These are phyloP conservation scores for Nicator chloris DNA, from an alignment of 2,113 vertebrate species.

Conservation along the genomic window DNA sequence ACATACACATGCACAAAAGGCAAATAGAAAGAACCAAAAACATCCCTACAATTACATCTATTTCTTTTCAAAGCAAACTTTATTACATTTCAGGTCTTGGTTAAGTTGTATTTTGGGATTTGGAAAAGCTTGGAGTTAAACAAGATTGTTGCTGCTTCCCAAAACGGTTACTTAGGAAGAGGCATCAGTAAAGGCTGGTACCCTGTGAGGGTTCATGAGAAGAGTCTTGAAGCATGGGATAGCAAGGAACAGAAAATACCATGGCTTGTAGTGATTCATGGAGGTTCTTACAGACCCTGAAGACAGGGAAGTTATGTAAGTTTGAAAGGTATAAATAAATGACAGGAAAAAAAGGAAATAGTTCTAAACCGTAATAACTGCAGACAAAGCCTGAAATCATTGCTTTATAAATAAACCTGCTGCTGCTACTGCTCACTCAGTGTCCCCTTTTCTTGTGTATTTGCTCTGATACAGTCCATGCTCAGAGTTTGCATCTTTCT, in stretches of 20 bases:
- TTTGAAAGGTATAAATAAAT: not conserved
- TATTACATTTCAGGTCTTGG: not conserved
- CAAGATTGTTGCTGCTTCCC: not conserved
- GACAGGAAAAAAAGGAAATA: not conserved
- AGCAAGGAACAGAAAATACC: not conserved
- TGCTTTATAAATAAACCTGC: not conserved
- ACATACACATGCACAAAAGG: not conserved
- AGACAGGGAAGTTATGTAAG: not conserved
- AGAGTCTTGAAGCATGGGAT: not conserved
- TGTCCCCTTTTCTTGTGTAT: rapidly evolving
- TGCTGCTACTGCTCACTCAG: not conserved
- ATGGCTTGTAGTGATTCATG: not conserved
- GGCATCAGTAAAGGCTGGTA: not conserved
- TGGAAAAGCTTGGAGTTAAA: not conserved
- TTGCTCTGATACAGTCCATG: not conserved
- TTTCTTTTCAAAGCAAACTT: not conserved
- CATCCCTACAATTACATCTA: not conserved
- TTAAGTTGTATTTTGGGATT: not conserved
- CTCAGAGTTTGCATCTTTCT: not conserved
- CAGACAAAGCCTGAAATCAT: not conserved
- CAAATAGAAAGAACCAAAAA: not conserved
- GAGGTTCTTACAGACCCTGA: not conserved
- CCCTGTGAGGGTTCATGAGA: not conserved
- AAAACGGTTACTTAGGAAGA: not conserved
- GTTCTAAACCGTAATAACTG: not conserved